Evolutionary conservation across 2,113 vertebrate genomes (phyloP), one percentile per base, ranked within the genome.

Genomic region (Megatriorchis doriae): DNA sequence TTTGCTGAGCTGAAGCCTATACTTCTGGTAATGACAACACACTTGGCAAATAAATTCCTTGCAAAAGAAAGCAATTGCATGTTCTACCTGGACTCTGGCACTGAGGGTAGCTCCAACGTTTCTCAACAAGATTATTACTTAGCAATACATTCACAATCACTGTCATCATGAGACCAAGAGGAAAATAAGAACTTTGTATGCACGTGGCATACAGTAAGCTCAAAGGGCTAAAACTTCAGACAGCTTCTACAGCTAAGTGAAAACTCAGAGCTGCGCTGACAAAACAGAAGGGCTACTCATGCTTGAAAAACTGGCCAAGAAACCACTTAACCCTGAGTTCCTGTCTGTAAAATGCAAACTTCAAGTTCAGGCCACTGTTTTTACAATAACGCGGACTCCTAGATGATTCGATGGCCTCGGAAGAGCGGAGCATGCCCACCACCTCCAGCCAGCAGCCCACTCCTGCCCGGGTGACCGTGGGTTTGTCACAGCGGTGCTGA

Each of bases 401-500:
- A 9, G 32, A 14, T 21, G 8, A 59, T 36, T 5, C 19, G 36
- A 20, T 55, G 15, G 20, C 6, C 13, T n/a, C 11, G 1, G 3
- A 21, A 26, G n/a, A 59, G 20, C 77, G 47, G 56, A 55, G 31
- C 1, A 7, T 13, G 42, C 25, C 5, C 45, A 16, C 25, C 29
- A 26, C 25, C 36, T 36, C 3, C 1, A 52, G 32, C 50, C 7
- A 15, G 16, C n/a, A 38, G 16, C 4, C 52, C 43, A 2, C 2
- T 1, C 4, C n/a, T 36, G 1, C 10, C 1, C 2, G 13, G 6
- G 13, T 8, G 29, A 9, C 25, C 12, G 16, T 25, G 8, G 7
- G 14, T 36, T 43, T 15, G 42, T 22, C 65, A 18, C 48, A 8
- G 1, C 0, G 1, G 2, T 13, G 66, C 47, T 1, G 55, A n/a